Evolutionary conservation across 2,888 invertebrate genomes (phyloP).

Genomic region (Lapara coniferarum): DNA sequence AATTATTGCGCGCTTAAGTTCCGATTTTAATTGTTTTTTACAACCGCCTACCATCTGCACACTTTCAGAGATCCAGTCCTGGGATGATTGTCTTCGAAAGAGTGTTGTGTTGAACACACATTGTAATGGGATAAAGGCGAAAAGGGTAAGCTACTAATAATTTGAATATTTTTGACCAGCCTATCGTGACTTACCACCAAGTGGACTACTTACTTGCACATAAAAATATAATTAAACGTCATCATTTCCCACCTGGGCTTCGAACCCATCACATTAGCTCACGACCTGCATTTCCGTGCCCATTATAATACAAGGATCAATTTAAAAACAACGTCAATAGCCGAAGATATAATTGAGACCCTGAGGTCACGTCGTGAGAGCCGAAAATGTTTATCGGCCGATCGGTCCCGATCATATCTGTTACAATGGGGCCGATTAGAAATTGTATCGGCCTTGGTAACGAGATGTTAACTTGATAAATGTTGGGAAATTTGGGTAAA

Average conservation of each 20-base stretch:
- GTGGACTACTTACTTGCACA: too few species aligned
- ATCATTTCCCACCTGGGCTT: background rate
- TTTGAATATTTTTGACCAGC: too few species aligned
- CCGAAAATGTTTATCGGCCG: slow-evolving; percentile 20
- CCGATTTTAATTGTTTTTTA: background rate
- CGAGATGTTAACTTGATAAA: slow-evolving; percentile 42
- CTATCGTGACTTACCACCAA: too few species aligned
- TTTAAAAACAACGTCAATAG: slow-evolving; percentile 21
- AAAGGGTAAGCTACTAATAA: too few species aligned
- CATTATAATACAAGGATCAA: slow-evolving; percentile 13
- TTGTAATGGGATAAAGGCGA: too few species aligned
- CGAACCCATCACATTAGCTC: background rate
- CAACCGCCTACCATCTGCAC: too few species aligned
- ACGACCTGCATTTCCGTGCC: background rate
- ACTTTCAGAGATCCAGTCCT: too few species aligned
- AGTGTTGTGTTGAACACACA: too few species aligned
- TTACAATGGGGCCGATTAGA: slow-evolving; percentile 64
- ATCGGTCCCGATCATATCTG: slow-evolving; percentile 56
- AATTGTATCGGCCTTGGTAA: slow-evolving; percentile 62
- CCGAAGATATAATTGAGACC: slow-evolving; percentile 23
- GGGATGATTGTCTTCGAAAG: too few species aligned
- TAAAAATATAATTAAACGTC: too few species aligned
- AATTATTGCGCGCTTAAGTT: background rate
- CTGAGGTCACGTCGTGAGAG: slow-evolving; percentile 26
- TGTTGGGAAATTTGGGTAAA: slow-evolving; percentile 14